phyloP scores from a whole-genome alignment of 2,888 invertebrate species.

The Sarcophaga carnaria region DNA sequence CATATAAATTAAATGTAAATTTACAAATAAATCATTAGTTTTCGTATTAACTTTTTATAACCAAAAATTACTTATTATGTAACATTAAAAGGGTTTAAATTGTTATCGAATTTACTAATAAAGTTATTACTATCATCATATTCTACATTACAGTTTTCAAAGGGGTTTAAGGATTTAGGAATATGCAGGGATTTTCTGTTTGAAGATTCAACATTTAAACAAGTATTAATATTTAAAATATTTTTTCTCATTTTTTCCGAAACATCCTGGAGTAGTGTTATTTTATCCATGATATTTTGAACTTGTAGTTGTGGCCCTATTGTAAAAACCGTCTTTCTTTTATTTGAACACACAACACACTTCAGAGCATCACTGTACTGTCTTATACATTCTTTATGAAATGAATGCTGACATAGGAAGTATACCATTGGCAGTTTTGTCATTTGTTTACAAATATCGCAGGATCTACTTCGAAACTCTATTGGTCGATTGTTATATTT shows the following conservation, averaged over 20 bases:
- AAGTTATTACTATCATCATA: not conserved
- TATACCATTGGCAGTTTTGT: slow-evolving; percentile 72
- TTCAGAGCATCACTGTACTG: slow-evolving; percentile 21
- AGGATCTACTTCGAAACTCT: slow-evolving; percentile 74
- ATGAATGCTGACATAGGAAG: slow-evolving; percentile 76
- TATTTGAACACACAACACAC: slow-evolving; percentile 45
- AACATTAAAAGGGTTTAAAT: slow-evolving; percentile 22
- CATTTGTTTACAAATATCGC: slow-evolving; percentile 73
- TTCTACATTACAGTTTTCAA: not conserved
- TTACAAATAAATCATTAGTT: too few relatives aligned
- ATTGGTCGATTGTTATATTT: slow-evolving; percentile 71
- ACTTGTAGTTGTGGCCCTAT: not conserved
- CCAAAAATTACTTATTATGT: too few relatives aligned
- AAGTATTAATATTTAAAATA: not conserved
- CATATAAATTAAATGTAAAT: too few relatives aligned
- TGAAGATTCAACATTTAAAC: not conserved
- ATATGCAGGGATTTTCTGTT: not conserved
- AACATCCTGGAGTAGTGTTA: not conserved
- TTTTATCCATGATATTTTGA: not conserved
- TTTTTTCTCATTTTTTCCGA: slow-evolving; percentile 15
- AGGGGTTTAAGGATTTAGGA: not conserved
- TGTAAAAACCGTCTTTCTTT: not conserved
- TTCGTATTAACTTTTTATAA: too few relatives aligned
- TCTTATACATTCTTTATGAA: slow-evolving; percentile 73
- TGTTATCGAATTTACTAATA: not conserved